Evolutionary conservation across 2,888 invertebrate genomes (phyloP).

Genomic region (Halictus quadricinctus): DNA sequence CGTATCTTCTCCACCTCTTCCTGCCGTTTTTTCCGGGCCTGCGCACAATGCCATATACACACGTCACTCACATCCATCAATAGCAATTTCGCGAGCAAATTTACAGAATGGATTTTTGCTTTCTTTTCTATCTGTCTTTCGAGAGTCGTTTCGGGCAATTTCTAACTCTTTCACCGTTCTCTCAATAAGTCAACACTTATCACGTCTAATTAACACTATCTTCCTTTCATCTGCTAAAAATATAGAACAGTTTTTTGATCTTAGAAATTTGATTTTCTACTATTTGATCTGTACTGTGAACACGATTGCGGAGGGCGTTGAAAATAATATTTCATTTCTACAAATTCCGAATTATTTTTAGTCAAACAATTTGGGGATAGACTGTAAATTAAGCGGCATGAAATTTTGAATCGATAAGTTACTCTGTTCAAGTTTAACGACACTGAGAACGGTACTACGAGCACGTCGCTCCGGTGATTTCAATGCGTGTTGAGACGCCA

Average conservation of each 20-base stretch:
- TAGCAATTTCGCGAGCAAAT: conserved; percentile 46
- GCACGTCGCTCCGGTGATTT: background rate
- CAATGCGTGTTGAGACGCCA: background rate
- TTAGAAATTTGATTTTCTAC: background rate
- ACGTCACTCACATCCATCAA: conserved; percentile 76
- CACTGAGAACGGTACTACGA: background rate
- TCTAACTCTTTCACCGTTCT: background rate
- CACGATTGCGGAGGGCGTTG: background rate
- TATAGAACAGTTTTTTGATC: background rate
- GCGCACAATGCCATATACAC: conserved; percentile 82
- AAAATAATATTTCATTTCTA: background rate
- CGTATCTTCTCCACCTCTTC: conserved; percentile 93
- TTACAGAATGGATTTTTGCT: conserved; percentile 56
- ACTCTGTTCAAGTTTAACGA: background rate
- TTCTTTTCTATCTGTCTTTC: background rate
- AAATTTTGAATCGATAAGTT: background rate
- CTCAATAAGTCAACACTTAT: background rate
- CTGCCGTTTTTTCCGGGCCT: conserved; percentile 93
- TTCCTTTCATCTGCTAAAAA: no score
- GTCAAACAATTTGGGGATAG: background rate
- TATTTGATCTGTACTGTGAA: background rate
- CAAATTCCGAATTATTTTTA: background rate
- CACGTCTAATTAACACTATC: background rate
- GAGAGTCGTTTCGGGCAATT: background rate
- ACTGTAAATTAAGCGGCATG: background rate